These are phyloP conservation scores for Tadarida brasiliensis DNA, from an alignment of 2,797 vertebrate species.

Conservation along the genomic window DNA sequence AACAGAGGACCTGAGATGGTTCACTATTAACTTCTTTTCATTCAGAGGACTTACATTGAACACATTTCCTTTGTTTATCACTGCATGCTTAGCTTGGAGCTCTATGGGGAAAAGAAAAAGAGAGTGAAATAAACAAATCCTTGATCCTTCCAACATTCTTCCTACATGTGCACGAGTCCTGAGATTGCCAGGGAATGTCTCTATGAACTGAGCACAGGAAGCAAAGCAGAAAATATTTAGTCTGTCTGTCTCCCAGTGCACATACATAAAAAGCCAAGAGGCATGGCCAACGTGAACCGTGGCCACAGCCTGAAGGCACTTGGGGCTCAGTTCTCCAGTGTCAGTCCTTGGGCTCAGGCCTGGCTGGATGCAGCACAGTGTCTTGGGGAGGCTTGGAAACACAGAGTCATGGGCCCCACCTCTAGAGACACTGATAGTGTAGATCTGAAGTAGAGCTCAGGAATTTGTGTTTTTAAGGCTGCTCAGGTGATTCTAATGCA, in stretches of 20 bases:
- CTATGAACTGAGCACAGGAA: neutral
- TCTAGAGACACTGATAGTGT: neutral
- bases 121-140: neutral
- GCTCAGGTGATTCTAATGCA: neutral
- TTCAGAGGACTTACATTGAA: neutral
- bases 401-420: neutral
- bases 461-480: neutral
- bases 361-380: neutral
- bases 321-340: neutral
- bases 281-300: neutral
- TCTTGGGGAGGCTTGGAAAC: neutral
- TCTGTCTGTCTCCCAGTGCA: neutral
- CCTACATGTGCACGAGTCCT: neutral
- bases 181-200: neutral
- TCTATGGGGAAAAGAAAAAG: neutral
- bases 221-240: neutral
- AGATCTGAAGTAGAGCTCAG: neutral
- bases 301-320: neutral
- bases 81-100: neutral
- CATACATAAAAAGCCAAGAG: neutral
- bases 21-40: constrained; percentile 52
- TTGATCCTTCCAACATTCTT: neutral
- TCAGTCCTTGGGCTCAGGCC: neutral
- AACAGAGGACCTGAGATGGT: constrained; percentile 48
- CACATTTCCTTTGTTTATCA: neutral